Conservation (phyloP, 2,888 invertebrate species). For the Eurois occulta region DNA sequence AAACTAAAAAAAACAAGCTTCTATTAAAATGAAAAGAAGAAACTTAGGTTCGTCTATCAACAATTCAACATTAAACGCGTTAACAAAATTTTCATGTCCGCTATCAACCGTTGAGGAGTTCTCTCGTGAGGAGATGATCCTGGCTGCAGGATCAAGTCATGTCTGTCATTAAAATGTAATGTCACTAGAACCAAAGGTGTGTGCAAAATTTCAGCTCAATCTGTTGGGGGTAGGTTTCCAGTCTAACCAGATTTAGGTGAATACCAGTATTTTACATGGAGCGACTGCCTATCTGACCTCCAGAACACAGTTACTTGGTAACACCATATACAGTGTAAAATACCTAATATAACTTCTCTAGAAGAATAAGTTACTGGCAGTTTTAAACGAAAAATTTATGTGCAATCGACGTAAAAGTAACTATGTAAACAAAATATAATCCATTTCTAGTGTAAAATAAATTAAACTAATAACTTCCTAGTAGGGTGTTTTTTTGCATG, state of each 20-base stretch:
- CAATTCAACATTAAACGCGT: too few species aligned
- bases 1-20: too few species aligned
- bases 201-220: too few species aligned
- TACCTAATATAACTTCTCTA: neutral
- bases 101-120: too few species aligned
- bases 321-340: neutral
- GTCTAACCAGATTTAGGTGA: neutral
- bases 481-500: slow-evolving; percentile 60
- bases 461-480: slow-evolving; percentile 36
- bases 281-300: neutral
- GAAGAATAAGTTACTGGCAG: neutral
- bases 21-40: too few species aligned
- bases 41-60: too few species aligned
- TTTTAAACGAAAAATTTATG: slow-evolving; percentile 4
- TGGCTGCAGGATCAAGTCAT: too few species aligned
- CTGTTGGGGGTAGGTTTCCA: neutral
- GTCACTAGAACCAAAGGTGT: too few species aligned
- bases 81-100: too few species aligned
- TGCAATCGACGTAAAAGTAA: neutral
- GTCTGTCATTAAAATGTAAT: too few species aligned
- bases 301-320: neutral
- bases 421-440: neutral
- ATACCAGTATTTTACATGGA: neutral
- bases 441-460: slow-evolving; percentile 14
- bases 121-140: too few species aligned